Evolutionary conservation across 35 echinoderm and acorn worm species (phyloP).

Genomic region (Apostichopus japonicus): DNA sequence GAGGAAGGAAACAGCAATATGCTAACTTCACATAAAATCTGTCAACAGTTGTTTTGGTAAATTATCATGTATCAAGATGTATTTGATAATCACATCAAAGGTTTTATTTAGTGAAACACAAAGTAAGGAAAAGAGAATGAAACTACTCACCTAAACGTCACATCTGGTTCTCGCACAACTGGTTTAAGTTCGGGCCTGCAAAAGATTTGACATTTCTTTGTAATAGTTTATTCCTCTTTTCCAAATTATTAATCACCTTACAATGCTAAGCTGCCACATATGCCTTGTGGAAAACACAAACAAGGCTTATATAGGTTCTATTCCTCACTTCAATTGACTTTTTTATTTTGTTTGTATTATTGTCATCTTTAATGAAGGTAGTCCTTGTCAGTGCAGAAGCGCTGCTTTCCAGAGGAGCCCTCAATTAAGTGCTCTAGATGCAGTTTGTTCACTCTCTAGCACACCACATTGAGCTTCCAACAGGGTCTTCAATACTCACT

Average conservation of each 20-base stretch:
- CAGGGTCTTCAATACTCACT: no score
- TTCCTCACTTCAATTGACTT: no score
- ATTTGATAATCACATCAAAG: no score
- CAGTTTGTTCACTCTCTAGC: not conserved
- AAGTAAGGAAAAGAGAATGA: not conserved
- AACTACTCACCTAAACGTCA: slow-evolving; percentile 78
- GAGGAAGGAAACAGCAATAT: no score
- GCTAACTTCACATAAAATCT: no score
- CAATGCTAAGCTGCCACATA: not conserved
- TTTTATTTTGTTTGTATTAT: not conserved
- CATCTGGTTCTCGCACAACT: slow-evolving; percentile 84
- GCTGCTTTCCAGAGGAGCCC: not conserved
- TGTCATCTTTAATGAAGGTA: not conserved
- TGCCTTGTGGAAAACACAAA: no score
- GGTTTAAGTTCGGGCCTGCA: slow-evolving; percentile 83
- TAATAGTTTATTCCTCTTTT: not conserved
- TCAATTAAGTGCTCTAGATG: not conserved
- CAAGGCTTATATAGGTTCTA: no score
- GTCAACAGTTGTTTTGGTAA: no score
- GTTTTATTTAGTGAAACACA: not conserved
- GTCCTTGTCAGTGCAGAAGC: no score
- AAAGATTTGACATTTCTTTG: not conserved
- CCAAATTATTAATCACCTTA: not conserved
- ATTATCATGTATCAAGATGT: no score
- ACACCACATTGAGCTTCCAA: no score